Base-by-base conservation (phyloP, 2,888 invertebrate genomes). In the Cabera pusaria region DNA sequence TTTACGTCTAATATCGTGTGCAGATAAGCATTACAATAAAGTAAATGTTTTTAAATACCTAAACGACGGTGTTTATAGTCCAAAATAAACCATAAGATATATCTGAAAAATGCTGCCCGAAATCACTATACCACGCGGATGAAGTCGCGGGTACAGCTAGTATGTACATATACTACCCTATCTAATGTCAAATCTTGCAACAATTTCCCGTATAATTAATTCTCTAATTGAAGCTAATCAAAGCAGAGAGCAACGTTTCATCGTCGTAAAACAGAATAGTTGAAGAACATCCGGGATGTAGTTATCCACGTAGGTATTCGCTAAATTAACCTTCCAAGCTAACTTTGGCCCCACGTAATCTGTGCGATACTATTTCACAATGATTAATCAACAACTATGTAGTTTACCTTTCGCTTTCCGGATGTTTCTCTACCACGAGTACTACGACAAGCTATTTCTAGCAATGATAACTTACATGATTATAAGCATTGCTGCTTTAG, bases 361-460 rank as follows among this genome's bases (percentile, higher is more conserved):
- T 34, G 28, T 5, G 32, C 26, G 31, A 27, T 47, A 42, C 44
- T 42, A 72, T 74, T 72, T 73, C 74, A 73, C 69, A 72, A 72
- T 74, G 80, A 80, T 80, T 79, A 76, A 80, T 80, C 74, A 73
- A 74, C 70, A 66, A 59, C 61, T 58, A 61, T 63, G 64, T 78
- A 63, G 64, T 78, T 80, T 78, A 73, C 74, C 65, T 72, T 74
- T 64, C 56, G 66, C 64, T 64, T 73, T 72, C 78, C 73, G 61
- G 54, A 40, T 31, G 39, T 26, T 37, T 18, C 52, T 34, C 24
- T 32, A 61, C 39, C 14, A 42, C 14, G 16, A 14, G 23, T 32
- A 61, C 39, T 10, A 42, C 14, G 16, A 14, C 1, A 6, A 6
- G 4, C 6, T 1, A 14, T 12, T 26, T 56, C 35, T 28, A 22